These are phyloP conservation scores for Scolopax bukidnonensis DNA, from an alignment of 2,797 vertebrate species.

Conservation along the genomic window DNA sequence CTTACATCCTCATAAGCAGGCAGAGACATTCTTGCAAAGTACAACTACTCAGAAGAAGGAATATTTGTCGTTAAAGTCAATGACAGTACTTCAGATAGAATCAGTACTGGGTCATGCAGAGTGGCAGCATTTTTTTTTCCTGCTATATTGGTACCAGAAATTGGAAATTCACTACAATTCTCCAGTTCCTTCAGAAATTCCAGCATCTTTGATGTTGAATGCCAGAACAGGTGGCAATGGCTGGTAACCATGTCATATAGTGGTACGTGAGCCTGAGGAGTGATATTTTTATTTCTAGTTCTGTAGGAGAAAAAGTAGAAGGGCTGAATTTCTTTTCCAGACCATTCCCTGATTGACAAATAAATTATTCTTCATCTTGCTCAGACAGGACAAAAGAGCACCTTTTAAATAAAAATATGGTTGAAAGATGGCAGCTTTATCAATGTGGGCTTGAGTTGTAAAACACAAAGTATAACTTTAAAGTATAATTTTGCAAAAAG, in stretches of 20 bases:
- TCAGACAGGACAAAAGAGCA: background rate
- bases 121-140: background rate
- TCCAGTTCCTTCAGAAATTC: background rate
- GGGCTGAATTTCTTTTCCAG: background rate
- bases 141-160: background rate
- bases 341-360: background rate
- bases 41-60: background rate
- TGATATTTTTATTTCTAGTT: background rate
- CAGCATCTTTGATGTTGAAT: background rate
- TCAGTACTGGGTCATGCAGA: background rate
- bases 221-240: background rate
- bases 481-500: conserved; percentile 6
- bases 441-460: background rate
- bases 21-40: background rate
- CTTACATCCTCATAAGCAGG: background rate
- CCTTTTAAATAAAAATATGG: background rate
- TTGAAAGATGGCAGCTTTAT: background rate
- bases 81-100: background rate
- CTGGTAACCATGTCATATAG: background rate
- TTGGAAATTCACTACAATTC: background rate
- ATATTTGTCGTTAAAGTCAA: background rate
- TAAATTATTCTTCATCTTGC: background rate
- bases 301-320: background rate
- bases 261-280: background rate
- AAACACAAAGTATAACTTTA: background rate